Conservation (phyloP, 2,113 vertebrate genomes). For the Myxocyprinus asiaticus region DNA sequence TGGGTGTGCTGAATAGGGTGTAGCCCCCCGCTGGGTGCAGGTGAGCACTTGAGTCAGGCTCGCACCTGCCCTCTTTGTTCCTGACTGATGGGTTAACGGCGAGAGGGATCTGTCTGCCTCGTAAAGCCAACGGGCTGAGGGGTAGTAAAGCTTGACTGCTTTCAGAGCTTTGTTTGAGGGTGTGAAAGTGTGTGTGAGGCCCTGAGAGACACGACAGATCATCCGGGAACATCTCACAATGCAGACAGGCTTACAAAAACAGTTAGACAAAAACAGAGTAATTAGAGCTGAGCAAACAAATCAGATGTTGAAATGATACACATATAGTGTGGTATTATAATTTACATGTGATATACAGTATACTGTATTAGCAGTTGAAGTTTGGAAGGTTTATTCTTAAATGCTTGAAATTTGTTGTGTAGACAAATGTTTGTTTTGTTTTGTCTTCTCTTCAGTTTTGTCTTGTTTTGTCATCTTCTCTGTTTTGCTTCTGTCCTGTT, state of each 20-base stretch:
- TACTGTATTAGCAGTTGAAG: no score
- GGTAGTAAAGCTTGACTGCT: slow-evolving; percentile 72
- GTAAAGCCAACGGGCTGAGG: slow-evolving; percentile 70
- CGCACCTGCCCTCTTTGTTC: slow-evolving; percentile 77
- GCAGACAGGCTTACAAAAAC: slow-evolving; percentile 29
- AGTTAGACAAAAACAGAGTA: slow-evolving; percentile 14
- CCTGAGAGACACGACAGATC: slow-evolving; percentile 19
- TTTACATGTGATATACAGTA: no score
- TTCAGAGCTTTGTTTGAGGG: slow-evolving; percentile 69
- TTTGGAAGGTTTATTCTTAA: no score
- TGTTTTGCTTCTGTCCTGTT: no score
- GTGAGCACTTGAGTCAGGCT: slow-evolving; percentile 75
- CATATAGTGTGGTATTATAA: no score
- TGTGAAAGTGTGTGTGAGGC: slow-evolving; percentile 34
- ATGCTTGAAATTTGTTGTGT: no score
- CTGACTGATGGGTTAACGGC: slow-evolving; percentile 75
- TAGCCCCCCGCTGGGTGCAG: slow-evolving; percentile 73
- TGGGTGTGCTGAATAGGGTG: slow-evolving; percentile 67
- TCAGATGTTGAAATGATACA: neutral
- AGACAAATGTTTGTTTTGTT: no score
- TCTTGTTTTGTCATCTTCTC: no score
- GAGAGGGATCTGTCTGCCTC: slow-evolving; percentile 74
- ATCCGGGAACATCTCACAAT: slow-evolving; percentile 34
- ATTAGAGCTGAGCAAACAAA: slow-evolving; percentile 4
- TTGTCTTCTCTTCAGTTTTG: no score